phyloP scores from a whole-genome alignment of 2,888 invertebrate genomes.

The Drosophila anomalata region DNA sequence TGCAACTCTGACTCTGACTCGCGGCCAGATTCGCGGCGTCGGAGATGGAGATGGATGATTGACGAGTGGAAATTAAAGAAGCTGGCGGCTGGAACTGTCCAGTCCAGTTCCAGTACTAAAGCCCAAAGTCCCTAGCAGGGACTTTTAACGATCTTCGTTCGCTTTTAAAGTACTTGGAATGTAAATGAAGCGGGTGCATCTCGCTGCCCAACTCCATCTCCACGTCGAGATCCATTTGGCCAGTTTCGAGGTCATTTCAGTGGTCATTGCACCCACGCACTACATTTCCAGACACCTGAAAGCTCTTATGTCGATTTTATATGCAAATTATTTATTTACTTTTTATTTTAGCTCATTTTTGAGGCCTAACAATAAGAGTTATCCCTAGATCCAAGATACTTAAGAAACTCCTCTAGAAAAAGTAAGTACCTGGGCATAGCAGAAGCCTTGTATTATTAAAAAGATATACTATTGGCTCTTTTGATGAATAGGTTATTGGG shows the following conservation, averaged over 20 bases:
- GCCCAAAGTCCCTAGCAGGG: conserved; percentile 59
- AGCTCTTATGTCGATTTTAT: conserved; percentile 6
- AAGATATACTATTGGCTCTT: neutral
- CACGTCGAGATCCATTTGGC: conserved; percentile 21
- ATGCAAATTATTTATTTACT: conserved; percentile 22
- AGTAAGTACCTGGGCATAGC: neutral
- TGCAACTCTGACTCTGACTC: conserved; percentile 66
- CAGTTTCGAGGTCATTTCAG: conserved; percentile 65
- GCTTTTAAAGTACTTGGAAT: conserved; percentile 77
- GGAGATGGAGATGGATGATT: conserved; percentile 75
- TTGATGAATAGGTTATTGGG: neutral
- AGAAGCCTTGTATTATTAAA: neutral
- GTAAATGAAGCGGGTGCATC: conserved; percentile 77
- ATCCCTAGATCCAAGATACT: neutral
- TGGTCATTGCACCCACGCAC: conserved; percentile 67
- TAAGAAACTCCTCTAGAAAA: neutral
- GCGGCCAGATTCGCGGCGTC: conserved; percentile 53
- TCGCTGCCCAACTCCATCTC: conserved; percentile 25
- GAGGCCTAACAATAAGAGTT: neutral
- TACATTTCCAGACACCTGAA: conserved; percentile 22
- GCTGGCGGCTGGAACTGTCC: conserved; percentile 56
- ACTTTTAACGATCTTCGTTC: conserved; percentile 72
- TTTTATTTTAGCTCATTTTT: neutral
- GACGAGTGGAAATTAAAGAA: conserved; percentile 81
- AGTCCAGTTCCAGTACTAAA: conserved; percentile 42